Percentiles rank a stretch among this genome's conserved stretches.
Evolutionary conservation across 2,113 vertebrate genomes (phyloP).

Genomic region (human (Homo sapiens)): GRCh38 chr2:87894501-87895000

Average conservation of each 20-base stretch:
- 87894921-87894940: not conserved
- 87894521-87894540: not conserved
- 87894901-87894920: not conserved
- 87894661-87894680: not conserved
- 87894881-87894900: not conserved
- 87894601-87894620: not conserved
- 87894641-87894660: not conserved
- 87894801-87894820: not conserved
- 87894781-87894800: not conserved
- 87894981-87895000: conserved; percentile 20
- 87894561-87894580: not conserved
- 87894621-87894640: not conserved
- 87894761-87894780: not conserved
- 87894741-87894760: not conserved
- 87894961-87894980: not conserved
- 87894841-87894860: not conserved
- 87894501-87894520: not conserved
- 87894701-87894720: not conserved
- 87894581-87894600: not conserved
- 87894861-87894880: not conserved
- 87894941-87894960: not conserved
- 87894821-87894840: not conserved
- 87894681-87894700: not conserved
- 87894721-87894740: not conserved
- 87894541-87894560: not conserved